Conservation (phyloP, 30 jellyfish, hydroid and myxozoan species). For the Turritopsis dohrnii region DNA sequence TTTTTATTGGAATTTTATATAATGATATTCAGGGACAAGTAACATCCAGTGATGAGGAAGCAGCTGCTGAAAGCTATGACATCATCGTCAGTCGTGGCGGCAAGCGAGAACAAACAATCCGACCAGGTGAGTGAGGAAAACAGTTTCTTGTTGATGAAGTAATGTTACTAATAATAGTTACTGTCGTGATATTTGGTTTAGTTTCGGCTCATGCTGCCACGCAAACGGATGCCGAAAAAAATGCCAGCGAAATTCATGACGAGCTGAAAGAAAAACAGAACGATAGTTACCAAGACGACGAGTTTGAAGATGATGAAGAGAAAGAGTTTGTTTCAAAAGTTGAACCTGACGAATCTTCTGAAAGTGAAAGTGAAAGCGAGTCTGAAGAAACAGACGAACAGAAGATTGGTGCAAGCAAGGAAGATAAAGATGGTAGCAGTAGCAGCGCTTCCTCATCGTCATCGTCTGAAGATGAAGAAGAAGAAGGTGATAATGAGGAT, state of each 20-base stretch:
- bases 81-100: conserved; percentile 54
- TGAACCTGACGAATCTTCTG: background rate
- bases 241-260: conserved; percentile 15
- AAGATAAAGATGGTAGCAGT: conserved; percentile 10
- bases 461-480: conserved; percentile 11
- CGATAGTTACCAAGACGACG: conserved; percentile 12
- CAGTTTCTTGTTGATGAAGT: too few relatives aligned
- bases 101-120: conserved; percentile 14
- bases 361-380: background rate
- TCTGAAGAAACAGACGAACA: conserved; percentile 21
- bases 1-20: too few relatives aligned
- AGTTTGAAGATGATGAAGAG: conserved; percentile 29
- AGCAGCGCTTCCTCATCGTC: too few relatives aligned
- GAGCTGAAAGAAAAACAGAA: background rate
- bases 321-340: conserved; percentile 13
- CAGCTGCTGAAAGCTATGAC: conserved; percentile 43
- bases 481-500: too few relatives aligned
- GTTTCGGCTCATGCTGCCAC: conserved; percentile 33
- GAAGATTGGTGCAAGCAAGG: background rate
- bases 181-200: too few relatives aligned
- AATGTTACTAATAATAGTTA: too few relatives aligned
- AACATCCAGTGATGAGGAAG: conserved; percentile 54
- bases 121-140: conserved; percentile 28
- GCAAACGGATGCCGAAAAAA: conserved; percentile 23
- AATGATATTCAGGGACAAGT: conserved; percentile 3